Evolutionary conservation across 1,140 invertebrate genomes (phyloP), one percentile per base, ranked within the genome.

Genomic region (Lordiphosa mommai): DNA sequence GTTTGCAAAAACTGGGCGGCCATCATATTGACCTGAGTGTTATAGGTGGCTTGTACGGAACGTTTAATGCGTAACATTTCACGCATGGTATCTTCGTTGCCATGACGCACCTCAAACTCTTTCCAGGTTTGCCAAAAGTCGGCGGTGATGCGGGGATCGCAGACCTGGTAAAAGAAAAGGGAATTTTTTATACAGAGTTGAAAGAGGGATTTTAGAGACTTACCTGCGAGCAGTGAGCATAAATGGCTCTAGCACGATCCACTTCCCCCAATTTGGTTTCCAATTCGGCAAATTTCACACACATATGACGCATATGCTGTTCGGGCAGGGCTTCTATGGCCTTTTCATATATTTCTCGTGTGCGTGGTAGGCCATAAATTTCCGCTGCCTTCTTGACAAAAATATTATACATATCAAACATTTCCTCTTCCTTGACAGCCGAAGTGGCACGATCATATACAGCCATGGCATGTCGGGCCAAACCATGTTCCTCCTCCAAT

Each of bases 121-220:
- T 99, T 99, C 99, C 99, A 99, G 4, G 96, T 96, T 88, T 97
- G 94, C 99, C 99, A 99, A 88, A 99, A 99, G 29, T 95, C 93
- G 3, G 93, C 92, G 5, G 98, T 97, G 1, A 97, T 95, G 73
- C 98, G 93, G 4, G 99, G 99, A 92, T 99, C 99, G 91, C 98
- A 99, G 77, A 99, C 98, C 86, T 88, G 4, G 2, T 5, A 27
- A 16, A 20, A 9, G 2, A 4, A 52, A 9, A 44, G 1, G 7
- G 3, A 10, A 8, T 36, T 1, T 4, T 10, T 2, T 0, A 16
- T n/a, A 23, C 1, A 43, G 3, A 8, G 2, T 2, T 2, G 1
- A 5, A 12, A 12, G 5, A 2, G 0, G 0, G 6, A 6, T 36
- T n/a, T 5, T 1, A 14, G 17, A 2, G 3, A 36, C 69, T 23